Evolutionary conservation across 2,888 invertebrate genomes (phyloP), one percentile per base, ranked within the genome.

Genomic region (Hoplodrina ambigua): DNA sequence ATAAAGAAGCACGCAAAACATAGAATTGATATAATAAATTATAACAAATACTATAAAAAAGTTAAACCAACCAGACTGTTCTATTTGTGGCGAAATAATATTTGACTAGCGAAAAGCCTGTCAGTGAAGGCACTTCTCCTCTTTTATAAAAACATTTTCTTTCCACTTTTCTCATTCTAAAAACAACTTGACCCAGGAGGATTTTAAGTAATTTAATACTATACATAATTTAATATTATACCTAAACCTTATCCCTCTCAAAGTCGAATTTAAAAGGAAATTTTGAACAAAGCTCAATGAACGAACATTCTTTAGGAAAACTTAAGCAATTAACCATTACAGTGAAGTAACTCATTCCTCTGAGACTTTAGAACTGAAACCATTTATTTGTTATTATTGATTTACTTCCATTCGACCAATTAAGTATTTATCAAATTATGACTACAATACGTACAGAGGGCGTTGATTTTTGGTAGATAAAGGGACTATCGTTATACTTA

Each of bases 281-380:
- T 49, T 60, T 1, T 33, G 59, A 75, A 84, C 67, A 58, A 67
- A 71, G 20, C 25, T 65, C 44, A 53, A 64, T 59, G 58, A 67
- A 69, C 17, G 20, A 78, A 72, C 57, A 62, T 65, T 70, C 19
- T 52, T 25, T 33, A n/a, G 44, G 33, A 13, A 59, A 79, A 74
- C 66, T 83, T 82, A 63, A 19, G 54, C 61, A 69, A 77, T 82
- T 75, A 80, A 69, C 66, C 59, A 72, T 75, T 72, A 58, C 54
- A 46, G 44, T 37, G 37, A 66, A 82, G 57, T 72, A 64, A 73
- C 46, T 73, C n/a, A 73, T 70, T 74, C 50, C 60, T 46, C 65
- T 19, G 60, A 25, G 57, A 68, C 57, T 67, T 59, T 78, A 69
- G 60, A 56, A 71, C 65, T 60, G 55, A 56, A 72, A n/a, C 56